These are phyloP conservation scores for Odontamblyopus lacepedii DNA, from an alignment of 2,797 vertebrate genomes.

Conservation along the genomic window DNA sequence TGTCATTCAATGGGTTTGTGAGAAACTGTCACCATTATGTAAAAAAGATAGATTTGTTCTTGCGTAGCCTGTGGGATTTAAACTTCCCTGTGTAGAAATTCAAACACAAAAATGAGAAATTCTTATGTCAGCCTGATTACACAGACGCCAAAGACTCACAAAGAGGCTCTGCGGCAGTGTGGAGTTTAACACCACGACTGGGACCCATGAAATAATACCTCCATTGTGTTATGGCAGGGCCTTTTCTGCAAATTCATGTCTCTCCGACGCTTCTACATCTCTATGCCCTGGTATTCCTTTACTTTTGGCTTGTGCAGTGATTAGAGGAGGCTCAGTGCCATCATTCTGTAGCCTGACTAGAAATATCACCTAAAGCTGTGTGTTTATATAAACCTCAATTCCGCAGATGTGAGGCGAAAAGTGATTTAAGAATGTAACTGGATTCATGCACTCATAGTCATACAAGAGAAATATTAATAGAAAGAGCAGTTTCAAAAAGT, in stretches of 20 bases:
- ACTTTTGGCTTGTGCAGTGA: slow-evolving; percentile 52
- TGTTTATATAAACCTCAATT: slow-evolving; percentile 21
- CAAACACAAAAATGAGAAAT: slow-evolving; percentile 39
- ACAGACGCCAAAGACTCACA: slow-evolving; percentile 59
- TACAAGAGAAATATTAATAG: background rate
- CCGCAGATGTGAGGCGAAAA: background rate
- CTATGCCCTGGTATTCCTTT: slow-evolving; percentile 37
- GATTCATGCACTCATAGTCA: background rate
- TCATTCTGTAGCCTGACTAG: slow-evolving; percentile 54
- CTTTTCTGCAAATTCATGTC: slow-evolving; percentile 54
- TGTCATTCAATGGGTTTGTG: slow-evolving; percentile 36
- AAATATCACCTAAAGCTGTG: slow-evolving; percentile 57
- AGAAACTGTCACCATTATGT: slow-evolving; percentile 55
- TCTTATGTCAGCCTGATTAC: slow-evolving; percentile 66
- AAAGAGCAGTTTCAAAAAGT: no score
- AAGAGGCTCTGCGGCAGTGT: slow-evolving; percentile 56
- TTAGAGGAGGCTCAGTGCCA: slow-evolving; percentile 58
- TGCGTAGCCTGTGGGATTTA: slow-evolving; percentile 53
- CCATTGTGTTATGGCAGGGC: slow-evolving; percentile 59
- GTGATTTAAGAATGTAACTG: background rate
- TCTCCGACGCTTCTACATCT: slow-evolving; percentile 35
- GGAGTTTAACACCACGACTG: slow-evolving; percentile 61
- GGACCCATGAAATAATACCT: slow-evolving; percentile 62
- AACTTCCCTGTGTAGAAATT: slow-evolving; percentile 45
- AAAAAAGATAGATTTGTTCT: slow-evolving; percentile 57